Percentiles rank a stretch among this genome's conserved stretches.
phyloP scores from a whole-genome alignment of 2,797 vertebrate genomes.

The Ataeniobius toweri region DNA sequence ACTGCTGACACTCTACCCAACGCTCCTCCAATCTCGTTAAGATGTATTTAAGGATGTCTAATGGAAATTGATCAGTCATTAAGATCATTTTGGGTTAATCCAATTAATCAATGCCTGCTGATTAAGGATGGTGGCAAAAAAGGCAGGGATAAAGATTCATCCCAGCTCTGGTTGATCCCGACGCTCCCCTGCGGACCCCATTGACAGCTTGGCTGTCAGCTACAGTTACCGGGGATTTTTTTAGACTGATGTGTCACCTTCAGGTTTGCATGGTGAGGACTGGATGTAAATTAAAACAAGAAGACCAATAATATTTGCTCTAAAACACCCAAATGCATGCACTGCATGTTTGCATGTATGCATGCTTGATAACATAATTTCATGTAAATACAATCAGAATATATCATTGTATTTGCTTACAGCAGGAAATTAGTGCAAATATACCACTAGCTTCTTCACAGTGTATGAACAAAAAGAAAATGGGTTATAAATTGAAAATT shows the following conservation, averaged over 20 bases:
- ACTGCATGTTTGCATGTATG: no score
- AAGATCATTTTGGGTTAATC: slow-evolving; percentile 73
- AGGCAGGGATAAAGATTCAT: slow-evolving; percentile 34
- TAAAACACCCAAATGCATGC: not conserved
- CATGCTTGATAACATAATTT: no score
- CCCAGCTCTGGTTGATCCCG: slow-evolving; percentile 16
- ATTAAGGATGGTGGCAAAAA: slow-evolving; percentile 50
- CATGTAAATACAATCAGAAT: no score
- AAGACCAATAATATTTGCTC: no score
- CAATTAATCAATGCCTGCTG: slow-evolving; percentile 77
- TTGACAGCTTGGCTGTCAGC: slow-evolving; percentile 7
- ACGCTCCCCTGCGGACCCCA: slow-evolving; percentile 14
- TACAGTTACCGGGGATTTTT: slow-evolving; percentile 29
- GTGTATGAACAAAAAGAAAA: no score
- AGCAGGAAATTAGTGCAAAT: no score
- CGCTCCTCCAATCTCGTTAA: slow-evolving; percentile 67
- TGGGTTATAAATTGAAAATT: no score
- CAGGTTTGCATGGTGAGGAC: slow-evolving; percentile 21
- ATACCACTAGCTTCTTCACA: no score
- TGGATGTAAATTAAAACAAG: not conserved
- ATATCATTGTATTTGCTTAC: no score
- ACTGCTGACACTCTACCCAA: slow-evolving; percentile 12
- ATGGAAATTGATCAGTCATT: slow-evolving; percentile 81
- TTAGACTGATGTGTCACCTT: slow-evolving; percentile 66
- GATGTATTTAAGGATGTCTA: slow-evolving; percentile 69